Base-by-base conservation (phyloP, 2,888 invertebrate species). In the Eudasyphora cyanicolor region DNA sequence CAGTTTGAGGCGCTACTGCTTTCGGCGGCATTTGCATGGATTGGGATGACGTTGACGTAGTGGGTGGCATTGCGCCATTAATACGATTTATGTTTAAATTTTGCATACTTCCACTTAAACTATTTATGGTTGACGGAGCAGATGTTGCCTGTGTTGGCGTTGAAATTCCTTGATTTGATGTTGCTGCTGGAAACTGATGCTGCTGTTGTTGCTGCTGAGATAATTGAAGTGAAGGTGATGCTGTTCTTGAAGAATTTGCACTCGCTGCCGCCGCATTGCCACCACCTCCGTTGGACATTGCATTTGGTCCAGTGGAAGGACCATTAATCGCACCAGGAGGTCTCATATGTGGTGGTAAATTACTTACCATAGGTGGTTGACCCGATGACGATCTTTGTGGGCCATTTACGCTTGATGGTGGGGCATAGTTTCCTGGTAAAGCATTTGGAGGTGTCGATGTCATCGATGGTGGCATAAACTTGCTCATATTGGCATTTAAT, bases 181-280 rank as follows among this genome's bases (percentile, higher is more conserved):
- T 19, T 74, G 27, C 21, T 38, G 42, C 19, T 21, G 62, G 21
- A 24, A 24, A 67, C 12, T 67, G 67, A 6, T 38, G 29, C 67
- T 67, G 67, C 27, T 73, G 82, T 5, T 80, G 70, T 71, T 67
- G 81, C n/a, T 76, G 85, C 32, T 79, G 82, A 19, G 32, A 29
- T 64, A 54, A 49, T 42, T 82, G 86, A 51, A 76, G 32, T 19
- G 85, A 78, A 38, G 84, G 83, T 19, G 84, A 85, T 62, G 82
- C 83, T 27, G 92, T 92, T 67, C 92, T 88, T 5, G 92, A 92
- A 42, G 92, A 92, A 51, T 90, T 89, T 35, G 88, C 87, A 85
- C 92, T 86, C 45, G 74, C 73, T 54, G 74, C 73, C 71, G 78
- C 51, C 19, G 69, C 42, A 69, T 76, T 24, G 82, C 83, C 78